phyloP scores from a whole-genome alignment of 2,113 vertebrate genomes.

The Chauna torquata region DNA sequence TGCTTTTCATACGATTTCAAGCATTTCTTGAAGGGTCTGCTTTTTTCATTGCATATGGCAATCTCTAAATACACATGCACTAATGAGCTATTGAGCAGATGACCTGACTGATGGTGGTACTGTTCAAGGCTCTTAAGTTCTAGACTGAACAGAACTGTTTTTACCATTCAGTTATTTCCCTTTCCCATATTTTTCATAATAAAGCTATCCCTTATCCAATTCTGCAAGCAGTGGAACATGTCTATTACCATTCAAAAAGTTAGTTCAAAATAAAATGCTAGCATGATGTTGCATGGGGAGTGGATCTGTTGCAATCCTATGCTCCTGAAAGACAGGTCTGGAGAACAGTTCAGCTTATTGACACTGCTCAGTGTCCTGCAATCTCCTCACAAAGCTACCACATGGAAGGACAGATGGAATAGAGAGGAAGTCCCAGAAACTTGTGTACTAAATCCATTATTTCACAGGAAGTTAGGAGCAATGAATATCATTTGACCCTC shows the following conservation, averaged over 20 bases:
- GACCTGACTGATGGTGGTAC: neutral
- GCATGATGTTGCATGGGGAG: neutral
- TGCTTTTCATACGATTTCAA: neutral
- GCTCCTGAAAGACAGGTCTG: neutral
- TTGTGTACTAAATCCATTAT: neutral
- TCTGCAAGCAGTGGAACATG: neutral
- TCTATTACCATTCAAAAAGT: neutral
- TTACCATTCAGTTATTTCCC: neutral
- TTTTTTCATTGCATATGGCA: fast-evolving
- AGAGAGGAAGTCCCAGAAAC: neutral
- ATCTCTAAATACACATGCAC: neutral
- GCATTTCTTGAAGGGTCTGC: neutral
- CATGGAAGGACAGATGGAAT: neutral
- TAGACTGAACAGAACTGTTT: neutral
- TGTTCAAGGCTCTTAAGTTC: neutral
- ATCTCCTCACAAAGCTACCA: neutral
- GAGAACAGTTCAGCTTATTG: neutral
- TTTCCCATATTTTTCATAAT: neutral
- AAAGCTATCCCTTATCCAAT: neutral
- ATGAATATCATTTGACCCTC: neutral
- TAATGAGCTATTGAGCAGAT: neutral
- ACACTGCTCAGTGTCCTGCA: neutral
- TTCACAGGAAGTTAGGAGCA: neutral
- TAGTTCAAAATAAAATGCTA: neutral
- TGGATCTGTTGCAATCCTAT: neutral